Evolutionary conservation across 2,888 invertebrate genomes (phyloP), one percentile per base, ranked within the genome.

Genomic region (Unio pictorum): DNA sequence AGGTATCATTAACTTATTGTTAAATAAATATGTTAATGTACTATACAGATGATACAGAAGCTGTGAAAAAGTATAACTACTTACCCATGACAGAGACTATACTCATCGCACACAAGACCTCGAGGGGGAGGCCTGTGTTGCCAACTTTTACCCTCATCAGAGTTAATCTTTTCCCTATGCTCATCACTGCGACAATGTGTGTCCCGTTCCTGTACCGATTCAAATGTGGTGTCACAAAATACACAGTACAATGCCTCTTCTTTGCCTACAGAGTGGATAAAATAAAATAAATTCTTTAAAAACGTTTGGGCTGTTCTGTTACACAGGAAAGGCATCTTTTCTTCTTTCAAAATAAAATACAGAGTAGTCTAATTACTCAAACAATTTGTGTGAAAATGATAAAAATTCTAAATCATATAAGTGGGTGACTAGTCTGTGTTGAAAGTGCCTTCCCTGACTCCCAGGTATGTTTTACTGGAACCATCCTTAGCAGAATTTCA

Each of bases 51-150:
- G 45, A 45, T 45, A 3, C 15, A 45, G 45, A 34, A 45, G 45
- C 45, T 45, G 45, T 45, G 45, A 45, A 45, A 34, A 45, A 45
- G 11, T 45, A 45, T 45, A 6, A 11, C 45, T n/a, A 69, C 83
- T 88, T 91, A 93, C 83, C 92, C 92, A 81, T 93, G 92, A 88
- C 94, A 94, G 54, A 93, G 86, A 17, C 91, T 91, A 84, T 94
- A 94, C 8, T 92, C 92, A 78, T 94, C 93, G 30, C 92, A 91
- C 11, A 92, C 92, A 74, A 93, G 92, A 7, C 94, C 94, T 70
- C 94, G 91, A 34, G 94, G 94, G 57, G 94, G 94, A 11, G 93
- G 93, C 63, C 94, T 90, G 91, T 92, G 93, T 81, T 92, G 92
- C 87, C 87, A 87, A 45, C 78, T 78, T 64, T 82, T 81, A 64